Conservation (phyloP, 2,797 vertebrate genomes). For the Crocidura indochinensis region DNA sequence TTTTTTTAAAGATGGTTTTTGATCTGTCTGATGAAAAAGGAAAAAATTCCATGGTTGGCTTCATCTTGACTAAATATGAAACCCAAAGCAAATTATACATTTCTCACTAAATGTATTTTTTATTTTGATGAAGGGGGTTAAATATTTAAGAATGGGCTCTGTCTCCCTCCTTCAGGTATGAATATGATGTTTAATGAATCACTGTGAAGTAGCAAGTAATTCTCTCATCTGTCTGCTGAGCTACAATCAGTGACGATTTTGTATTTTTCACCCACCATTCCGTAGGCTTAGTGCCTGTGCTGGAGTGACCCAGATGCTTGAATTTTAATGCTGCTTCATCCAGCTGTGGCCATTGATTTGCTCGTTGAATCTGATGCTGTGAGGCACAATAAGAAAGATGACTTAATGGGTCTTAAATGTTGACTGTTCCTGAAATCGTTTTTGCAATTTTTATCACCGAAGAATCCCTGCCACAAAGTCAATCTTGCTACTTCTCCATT, state of each 20-base stretch:
- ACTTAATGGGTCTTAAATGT: conserved; percentile 87
- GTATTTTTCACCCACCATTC: conserved; percentile 18
- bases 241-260: conserved; percentile 52
- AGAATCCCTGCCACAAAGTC: conserved; percentile 71
- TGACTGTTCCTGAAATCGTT: conserved; percentile 80
- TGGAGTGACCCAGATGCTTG: conserved; percentile 16
- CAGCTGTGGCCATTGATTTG: conserved; percentile 80
- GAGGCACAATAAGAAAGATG: conserved; percentile 83
- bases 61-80: conserved; percentile 54
- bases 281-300: conserved; percentile 35
- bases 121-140: neutral
- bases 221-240: conserved; percentile 48
- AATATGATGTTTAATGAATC: conserved; percentile 32
- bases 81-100: conserved; percentile 54
- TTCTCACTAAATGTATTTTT: conserved; percentile 9
- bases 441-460: conserved; percentile 83
- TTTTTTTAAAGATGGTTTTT: neutral
- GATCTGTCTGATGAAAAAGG: conserved; percentile 57
- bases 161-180: neutral
- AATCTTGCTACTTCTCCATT: conserved; percentile 68
- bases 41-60: conserved; percentile 52
- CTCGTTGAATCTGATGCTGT: conserved; percentile 74
- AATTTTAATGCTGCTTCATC: conserved; percentile 74
- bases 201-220: conserved; percentile 26
- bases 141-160: neutral